Evolutionary conservation across 2,113 vertebrate species (phyloP), one percentile per base, ranked within the genome.

Genomic region (Tragelaphus buxtoni): DNA sequence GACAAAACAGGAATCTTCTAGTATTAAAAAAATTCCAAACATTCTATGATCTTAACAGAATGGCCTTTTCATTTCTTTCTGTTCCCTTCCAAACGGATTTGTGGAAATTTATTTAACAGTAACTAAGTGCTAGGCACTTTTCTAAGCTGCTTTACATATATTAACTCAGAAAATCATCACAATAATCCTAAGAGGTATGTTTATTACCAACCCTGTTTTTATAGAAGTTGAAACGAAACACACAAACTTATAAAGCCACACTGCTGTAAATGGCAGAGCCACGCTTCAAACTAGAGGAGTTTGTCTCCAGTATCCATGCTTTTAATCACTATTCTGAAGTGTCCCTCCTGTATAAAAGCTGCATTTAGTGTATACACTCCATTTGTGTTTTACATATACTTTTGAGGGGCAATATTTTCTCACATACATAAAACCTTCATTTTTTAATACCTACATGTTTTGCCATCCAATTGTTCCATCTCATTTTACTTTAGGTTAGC

Each of bases 401-500:
- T 89, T 81, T 14, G 20, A 14, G 39, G 16, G 32, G 10, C 30
- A 84, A 72, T 11, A n/a, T 80, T 80, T 85, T 83, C 87, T 58
- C 51, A 58, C 11, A 61, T 72, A 87, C n/a, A 45, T 76, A 87
- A 91, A 92, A 76, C 13, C 14, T 76, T 35, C 13, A 45, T 14
- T 79, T 88, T 88, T 83, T 39, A 95, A 55, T 79, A 91, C 39
- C 30, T 85, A 49, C 28, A 63, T 61, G 20, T 49, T 88, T 93
- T 85, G n/a, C 58, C 28, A 80, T 69, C 61, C 74, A 55, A 16
- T 55, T 74, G 32, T 24, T 53, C n/a, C 11, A 61, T 26, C 45
- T 85, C 39, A 49, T 84, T 85, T 91, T n/a, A 85, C 42, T 85
- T 95, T 89, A 63, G 13, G 14, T 84, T 94, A 69, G 20, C 53